Conservation (phyloP, 2,888 invertebrate species). For the Embidobia sp. region DNA sequence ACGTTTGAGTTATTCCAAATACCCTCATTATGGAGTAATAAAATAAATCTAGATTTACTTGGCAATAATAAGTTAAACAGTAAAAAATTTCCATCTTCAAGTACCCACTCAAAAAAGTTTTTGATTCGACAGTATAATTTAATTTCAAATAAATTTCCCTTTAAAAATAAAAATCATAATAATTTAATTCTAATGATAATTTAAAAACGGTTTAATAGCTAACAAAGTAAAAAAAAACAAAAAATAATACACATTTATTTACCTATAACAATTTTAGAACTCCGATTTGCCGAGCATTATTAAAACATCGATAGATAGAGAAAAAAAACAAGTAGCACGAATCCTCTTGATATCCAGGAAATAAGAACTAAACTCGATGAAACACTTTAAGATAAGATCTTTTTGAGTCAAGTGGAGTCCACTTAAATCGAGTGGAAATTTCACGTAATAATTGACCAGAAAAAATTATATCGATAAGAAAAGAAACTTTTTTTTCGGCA, state of each 20-base stretch:
- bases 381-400: constrained; percentile 38
- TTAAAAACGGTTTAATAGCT: too few species aligned
- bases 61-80: too few species aligned
- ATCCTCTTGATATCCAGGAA: constrained; percentile 14
- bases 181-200: too few species aligned
- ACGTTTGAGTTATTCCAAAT: too few species aligned
- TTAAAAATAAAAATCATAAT: too few species aligned
- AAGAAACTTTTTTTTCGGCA: constrained; percentile 32
- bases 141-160: too few species aligned
- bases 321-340: constrained; percentile 13
- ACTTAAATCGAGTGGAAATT: constrained; percentile 53
- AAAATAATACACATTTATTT: constrained; percentile 34
- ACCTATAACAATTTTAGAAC: constrained; percentile 11
- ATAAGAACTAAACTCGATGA: constrained; percentile 39
- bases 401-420: constrained; percentile 48
- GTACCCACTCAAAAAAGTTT: too few species aligned
- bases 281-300: constrained; percentile 23
- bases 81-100: too few species aligned
- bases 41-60: too few species aligned
- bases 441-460: constrained; percentile 50
- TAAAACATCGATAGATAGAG: constrained; percentile 17
- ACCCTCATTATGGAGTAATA: too few species aligned
- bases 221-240: constrained; percentile 20
- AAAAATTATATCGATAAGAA: constrained; percentile 32
- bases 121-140: too few species aligned